These are phyloP conservation scores for Spodoptera picta DNA, from an alignment of 2,888 invertebrate genomes.

Conservation along the genomic window DNA sequence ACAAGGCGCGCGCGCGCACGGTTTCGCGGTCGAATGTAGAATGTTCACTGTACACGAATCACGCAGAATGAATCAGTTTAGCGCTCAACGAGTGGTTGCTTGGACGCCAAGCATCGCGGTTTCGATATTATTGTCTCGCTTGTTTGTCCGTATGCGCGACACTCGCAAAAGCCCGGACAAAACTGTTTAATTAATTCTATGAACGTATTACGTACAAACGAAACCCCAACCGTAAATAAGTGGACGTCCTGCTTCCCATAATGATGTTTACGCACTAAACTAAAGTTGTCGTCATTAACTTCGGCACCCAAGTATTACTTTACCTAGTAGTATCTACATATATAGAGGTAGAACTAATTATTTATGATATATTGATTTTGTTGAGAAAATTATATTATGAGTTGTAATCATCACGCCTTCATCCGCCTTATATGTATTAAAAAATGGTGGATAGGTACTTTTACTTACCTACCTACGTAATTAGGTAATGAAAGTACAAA, in stretches of 20 bases:
- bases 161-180: conserved; percentile 44
- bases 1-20: conserved; percentile 78
- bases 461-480: no score
- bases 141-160: conserved; percentile 24
- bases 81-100: conserved; percentile 58
- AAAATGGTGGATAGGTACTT: no score
- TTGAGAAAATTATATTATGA: no score
- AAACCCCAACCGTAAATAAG: conserved; percentile 64
- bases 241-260: conserved; percentile 63
- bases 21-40: conserved; percentile 75
- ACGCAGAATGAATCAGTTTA: conserved; percentile 60
- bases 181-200: conserved; percentile 77
- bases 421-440: no score
- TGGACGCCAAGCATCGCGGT: conserved; percentile 47
- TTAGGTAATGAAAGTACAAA: no score
- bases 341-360: no score
- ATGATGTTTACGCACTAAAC: conserved; percentile 27
- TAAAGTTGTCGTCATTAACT: conserved; percentile 28
- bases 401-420: no score
- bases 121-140: conserved; percentile 48
- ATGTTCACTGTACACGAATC: conserved; percentile 63
- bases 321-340: no score
- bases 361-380: no score
- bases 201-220: conserved; percentile 70
- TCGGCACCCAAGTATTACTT: no score